A percentile compares a stretch with the other conserved stretches of the same genome.
Conservation (phyloP, 2,113 vertebrate genomes). For the Rhinoderma darwinii region DNA sequence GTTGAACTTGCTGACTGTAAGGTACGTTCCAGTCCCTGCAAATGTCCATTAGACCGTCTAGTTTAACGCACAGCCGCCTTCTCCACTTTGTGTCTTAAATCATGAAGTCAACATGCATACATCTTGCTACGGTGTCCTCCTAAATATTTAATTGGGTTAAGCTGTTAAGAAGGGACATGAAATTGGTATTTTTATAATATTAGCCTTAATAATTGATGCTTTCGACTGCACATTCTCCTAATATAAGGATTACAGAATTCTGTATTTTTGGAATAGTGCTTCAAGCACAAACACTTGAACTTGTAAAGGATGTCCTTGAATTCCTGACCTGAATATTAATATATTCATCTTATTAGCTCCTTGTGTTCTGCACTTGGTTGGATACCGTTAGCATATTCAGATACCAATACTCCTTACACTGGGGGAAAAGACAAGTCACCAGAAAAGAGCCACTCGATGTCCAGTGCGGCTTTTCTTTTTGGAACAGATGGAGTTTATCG, state of each 20-base stretch:
- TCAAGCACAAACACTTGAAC: conserved; percentile 44
- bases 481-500: conserved; percentile 7
- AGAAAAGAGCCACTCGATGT: neutral
- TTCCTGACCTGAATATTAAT: conserved; percentile 36
- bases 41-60: neutral
- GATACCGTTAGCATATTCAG: neutral
- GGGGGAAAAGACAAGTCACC: neutral
- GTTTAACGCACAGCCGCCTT: neutral
- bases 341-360: conserved; percentile 22
- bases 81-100: neutral
- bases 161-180: conserved; percentile 32
- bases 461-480: neutral
- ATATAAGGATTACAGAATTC: conserved; percentile 23
- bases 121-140: conserved; percentile 5
- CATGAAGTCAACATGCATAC: conserved; percentile 1
- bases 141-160: conserved; percentile 44
- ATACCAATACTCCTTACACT: neutral
- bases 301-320: conserved; percentile 30
- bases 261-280: conserved; percentile 29
- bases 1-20: neutral
- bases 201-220: conserved; percentile 28
- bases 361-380: neutral
- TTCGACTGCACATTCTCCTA: conserved; percentile 8
- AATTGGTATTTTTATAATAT: conserved; percentile 32
- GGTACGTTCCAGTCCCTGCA: neutral